Percentiles rank a stretch among this genome's conserved stretches.
phyloP scores from a whole-genome alignment of 1,140 invertebrate species.

The Agrypnia vestita region DNA sequence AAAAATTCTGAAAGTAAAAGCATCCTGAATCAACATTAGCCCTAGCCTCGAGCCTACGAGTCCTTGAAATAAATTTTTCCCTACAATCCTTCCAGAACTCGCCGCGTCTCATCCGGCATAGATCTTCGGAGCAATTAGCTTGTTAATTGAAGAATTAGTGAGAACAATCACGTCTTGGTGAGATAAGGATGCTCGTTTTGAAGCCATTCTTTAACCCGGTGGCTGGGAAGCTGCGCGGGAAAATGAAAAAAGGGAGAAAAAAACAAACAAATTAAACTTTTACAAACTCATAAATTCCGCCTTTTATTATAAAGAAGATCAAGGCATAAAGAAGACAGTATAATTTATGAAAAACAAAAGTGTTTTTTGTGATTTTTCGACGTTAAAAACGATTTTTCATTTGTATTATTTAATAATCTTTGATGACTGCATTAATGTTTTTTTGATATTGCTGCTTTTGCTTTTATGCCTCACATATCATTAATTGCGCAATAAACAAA shows the following conservation, averaged over 20 bases:
- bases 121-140: constrained; percentile 57
- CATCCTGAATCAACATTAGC: no score
- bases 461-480: no score
- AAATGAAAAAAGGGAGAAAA: constrained; percentile 23
- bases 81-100: neutral
- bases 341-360: no score
- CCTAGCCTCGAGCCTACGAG: neutral
- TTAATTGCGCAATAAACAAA: no score
- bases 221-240: neutral
- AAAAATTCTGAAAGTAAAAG: no score
- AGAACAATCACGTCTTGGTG: constrained; percentile 55
- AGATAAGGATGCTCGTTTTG: constrained; percentile 30
- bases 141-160: constrained; percentile 62
- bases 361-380: no score
- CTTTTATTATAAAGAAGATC: constrained; percentile 11
- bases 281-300: constrained; percentile 29
- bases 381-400: no score
- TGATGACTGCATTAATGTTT: no score
- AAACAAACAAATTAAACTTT: constrained; percentile 39
- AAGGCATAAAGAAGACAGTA: no score
- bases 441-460: no score
- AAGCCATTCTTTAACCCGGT: constrained; percentile 24
- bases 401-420: no score
- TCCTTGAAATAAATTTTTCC: constrained; percentile 2
- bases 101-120: constrained; percentile 8